Evolutionary conservation across 2,113 vertebrate genomes (phyloP).

Genomic region (Mastomys natalensis): DNA sequence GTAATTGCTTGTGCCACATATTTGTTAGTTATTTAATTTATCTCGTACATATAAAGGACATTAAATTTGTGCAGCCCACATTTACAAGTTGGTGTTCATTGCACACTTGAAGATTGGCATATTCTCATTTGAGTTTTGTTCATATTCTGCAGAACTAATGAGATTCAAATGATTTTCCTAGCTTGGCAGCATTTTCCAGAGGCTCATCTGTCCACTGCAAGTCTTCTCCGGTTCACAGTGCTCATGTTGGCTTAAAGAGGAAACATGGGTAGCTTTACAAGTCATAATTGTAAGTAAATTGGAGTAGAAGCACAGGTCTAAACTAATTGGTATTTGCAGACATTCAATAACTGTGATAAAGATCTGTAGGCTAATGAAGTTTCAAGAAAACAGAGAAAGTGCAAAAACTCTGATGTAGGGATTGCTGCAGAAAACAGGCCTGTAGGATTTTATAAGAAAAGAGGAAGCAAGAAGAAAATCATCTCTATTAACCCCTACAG

Average conservation of each 20-base stretch:
- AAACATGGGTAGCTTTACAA: conserved; percentile 57
- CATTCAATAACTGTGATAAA: conserved; percentile 35
- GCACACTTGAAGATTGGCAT: not conserved
- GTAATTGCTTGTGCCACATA: conserved; percentile 2
- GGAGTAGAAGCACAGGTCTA: conserved; percentile 73
- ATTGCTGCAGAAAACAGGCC: not conserved
- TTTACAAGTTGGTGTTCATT: not conserved
- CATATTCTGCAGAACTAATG: conserved; percentile 49
- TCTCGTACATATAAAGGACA: not conserved
- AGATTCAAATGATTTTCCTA: conserved; percentile 55
- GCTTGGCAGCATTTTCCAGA: conserved; percentile 34
- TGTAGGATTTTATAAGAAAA: not conserved
- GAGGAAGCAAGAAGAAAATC: not conserved
- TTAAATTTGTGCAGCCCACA: not conserved
- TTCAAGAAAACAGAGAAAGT: conserved; percentile 55
- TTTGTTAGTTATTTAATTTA: conserved; percentile 15
- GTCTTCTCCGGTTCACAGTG: conserved; percentile 55
- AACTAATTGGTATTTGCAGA: conserved; percentile 75
- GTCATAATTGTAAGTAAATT: conserved; percentile 69
- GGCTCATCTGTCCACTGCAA: conserved; percentile 18
- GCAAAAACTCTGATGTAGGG: conserved; percentile 64
- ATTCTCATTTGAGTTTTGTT: conserved; percentile 11
- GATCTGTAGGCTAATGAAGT: conserved; percentile 37
- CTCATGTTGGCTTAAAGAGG: conserved; percentile 70
- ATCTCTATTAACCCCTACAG: not conserved